Conservation (phyloP, 2,113 vertebrate species). For the Charina bottae region DNA sequence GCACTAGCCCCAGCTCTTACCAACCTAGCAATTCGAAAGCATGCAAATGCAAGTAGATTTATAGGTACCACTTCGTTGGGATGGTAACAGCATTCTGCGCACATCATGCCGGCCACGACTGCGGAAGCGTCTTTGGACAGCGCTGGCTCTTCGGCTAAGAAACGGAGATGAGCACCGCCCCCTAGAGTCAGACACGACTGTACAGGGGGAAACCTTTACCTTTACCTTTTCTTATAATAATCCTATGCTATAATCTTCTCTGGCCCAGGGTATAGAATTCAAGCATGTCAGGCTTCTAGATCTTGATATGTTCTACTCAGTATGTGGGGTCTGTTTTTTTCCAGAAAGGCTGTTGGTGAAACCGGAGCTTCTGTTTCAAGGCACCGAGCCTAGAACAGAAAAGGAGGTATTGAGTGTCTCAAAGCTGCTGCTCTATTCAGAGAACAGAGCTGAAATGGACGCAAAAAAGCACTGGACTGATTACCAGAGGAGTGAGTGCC, state of each 20-base stretch:
- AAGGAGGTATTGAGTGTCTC: background rate
- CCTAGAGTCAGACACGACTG: no score
- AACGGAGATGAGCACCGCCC: no score
- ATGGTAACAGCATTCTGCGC: no score
- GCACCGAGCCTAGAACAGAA: background rate
- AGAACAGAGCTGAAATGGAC: background rate
- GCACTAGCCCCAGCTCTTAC: no score
- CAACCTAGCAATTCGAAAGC: no score
- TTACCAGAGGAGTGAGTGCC: background rate
- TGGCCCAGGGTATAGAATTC: background rate
- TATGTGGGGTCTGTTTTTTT: background rate
- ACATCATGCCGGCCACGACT: no score
- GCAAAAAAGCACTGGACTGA: background rate
- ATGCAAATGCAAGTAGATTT: no score
- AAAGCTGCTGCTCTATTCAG: background rate
- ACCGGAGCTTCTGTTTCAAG: background rate
- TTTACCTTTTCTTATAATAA: no score
- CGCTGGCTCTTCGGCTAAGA: no score
- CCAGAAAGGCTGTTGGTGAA: slow-evolving; percentile 10
- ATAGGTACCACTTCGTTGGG: no score
- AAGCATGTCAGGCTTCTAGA: background rate
- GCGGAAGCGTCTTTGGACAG: no score
- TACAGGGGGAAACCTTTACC: no score
- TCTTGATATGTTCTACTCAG: background rate
- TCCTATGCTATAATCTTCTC: background rate